Evolutionary conservation across 2,888 invertebrate genomes (phyloP).

Genomic region (Formica aserva): DNA sequence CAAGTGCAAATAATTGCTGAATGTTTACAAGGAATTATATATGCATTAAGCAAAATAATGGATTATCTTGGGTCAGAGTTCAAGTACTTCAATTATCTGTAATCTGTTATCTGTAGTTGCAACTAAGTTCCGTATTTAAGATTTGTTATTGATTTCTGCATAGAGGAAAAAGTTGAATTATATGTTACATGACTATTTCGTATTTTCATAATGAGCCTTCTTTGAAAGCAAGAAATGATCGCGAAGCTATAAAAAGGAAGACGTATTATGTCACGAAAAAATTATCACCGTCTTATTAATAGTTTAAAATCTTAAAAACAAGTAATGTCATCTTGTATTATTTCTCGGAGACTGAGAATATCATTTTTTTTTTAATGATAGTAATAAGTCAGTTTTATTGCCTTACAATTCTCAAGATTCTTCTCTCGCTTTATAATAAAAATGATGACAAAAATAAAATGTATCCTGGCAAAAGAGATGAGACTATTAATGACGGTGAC

Average conservation of each 20-base stretch:
- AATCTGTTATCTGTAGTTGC: not conserved
- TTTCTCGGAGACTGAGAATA: not conserved
- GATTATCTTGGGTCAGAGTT: slow-evolving; percentile 45
- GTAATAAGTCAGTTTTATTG: not conserved
- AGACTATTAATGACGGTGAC: not conserved
- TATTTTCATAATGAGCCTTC: not conserved
- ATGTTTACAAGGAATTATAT: slow-evolving; percentile 6
- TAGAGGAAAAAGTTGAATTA: not conserved
- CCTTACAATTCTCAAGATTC: not conserved
- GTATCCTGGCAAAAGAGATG: not conserved
- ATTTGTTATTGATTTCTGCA: slow-evolving; percentile 17
- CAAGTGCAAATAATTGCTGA: not conserved
- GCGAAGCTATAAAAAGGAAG: not conserved
- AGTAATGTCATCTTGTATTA: not conserved
- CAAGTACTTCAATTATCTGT: slow-evolving; percentile 22
- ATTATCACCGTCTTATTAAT: slow-evolving; percentile 17
- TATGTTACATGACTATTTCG: not conserved
- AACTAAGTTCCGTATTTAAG: slow-evolving; percentile 12
- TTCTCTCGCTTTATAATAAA: not conserved
- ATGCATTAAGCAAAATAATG: slow-evolving; percentile 10
- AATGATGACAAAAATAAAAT: not conserved
- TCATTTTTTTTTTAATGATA: slow-evolving; percentile 23
- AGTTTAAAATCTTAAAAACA: slow-evolving; percentile 19
- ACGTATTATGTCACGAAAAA: slow-evolving; percentile 1
- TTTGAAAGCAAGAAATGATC: not conserved